Conservation (phyloP, 2,797 vertebrate species). For the Pipistrellus nathusii region DNA sequence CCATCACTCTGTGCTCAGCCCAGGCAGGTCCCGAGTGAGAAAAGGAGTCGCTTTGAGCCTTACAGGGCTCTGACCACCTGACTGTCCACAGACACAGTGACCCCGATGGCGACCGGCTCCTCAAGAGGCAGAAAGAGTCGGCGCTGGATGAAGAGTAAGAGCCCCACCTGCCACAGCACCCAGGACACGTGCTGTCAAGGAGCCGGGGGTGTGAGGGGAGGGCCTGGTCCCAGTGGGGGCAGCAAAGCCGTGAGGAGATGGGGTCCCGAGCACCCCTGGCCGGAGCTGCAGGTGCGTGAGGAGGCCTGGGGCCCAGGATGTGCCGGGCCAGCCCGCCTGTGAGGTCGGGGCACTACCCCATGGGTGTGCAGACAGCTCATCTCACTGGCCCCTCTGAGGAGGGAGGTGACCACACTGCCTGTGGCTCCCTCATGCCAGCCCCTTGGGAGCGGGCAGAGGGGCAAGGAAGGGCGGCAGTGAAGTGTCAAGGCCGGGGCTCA, state of each 20-base stretch:
- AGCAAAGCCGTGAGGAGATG: fast-evolving
- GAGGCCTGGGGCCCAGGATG: background rate
- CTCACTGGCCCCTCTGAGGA: background rate
- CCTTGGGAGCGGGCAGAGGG: background rate
- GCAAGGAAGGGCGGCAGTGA: background rate
- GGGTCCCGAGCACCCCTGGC: background rate
- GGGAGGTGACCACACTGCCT: background rate
- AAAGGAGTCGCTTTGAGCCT: slow-evolving; percentile 83
- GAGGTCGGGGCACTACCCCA: background rate
- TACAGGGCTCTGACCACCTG: slow-evolving; percentile 79
- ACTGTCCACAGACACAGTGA: slow-evolving; percentile 78
- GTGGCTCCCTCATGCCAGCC: slow-evolving; percentile 29
- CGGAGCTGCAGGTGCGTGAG: background rate
- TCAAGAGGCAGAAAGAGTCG: slow-evolving; percentile 79
- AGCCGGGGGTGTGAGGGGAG: background rate
- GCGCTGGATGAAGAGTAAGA: slow-evolving; percentile 76
- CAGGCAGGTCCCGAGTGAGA: slow-evolving; percentile 84
- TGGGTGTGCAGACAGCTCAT: fast-evolving
- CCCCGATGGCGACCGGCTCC: slow-evolving; percentile 33
- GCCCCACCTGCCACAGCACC: slow-evolving; percentile 1
- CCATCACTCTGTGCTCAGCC: slow-evolving; percentile 84
- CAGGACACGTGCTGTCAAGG: slow-evolving; percentile 59
- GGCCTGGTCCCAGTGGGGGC: no score
- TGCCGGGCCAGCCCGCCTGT: fast-evolving
- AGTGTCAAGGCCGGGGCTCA: background rate